Conservation (phyloP, 2,888 invertebrate species). For the Psococerastis gibbosa region DNA sequence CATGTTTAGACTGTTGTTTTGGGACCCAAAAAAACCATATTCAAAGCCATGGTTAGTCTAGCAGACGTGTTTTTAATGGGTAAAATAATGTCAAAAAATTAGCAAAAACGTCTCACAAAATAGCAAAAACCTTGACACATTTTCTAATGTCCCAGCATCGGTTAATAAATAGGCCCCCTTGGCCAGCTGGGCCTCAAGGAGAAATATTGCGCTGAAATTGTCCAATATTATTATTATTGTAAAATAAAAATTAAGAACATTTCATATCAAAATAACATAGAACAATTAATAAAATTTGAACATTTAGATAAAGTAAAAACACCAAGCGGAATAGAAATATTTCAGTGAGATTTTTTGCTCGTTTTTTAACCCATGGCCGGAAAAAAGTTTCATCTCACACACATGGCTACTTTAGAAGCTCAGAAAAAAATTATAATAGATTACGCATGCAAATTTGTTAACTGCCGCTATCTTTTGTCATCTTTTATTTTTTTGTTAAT, state of each 20-base stretch:
- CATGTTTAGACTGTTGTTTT: slow-evolving; percentile 7
- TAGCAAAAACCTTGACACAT: slow-evolving; percentile 1
- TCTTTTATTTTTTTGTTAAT: too few species aligned
- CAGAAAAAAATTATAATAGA: too few species aligned
- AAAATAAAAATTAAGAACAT: slow-evolving; percentile 7
- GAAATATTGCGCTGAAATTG: too few species aligned
- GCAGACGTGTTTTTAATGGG: background rate
- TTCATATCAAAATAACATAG: background rate
- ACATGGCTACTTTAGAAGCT: too few species aligned
- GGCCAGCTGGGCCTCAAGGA: too few species aligned
- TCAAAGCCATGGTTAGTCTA: slow-evolving; percentile 21
- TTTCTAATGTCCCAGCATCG: slow-evolving; percentile 7
- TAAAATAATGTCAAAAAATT: slow-evolving; percentile 10
- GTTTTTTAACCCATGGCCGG: slow-evolving; percentile 9
- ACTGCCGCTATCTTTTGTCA: too few species aligned
- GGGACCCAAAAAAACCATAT: slow-evolving; percentile 20
- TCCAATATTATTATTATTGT: too few species aligned
- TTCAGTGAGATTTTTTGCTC: slow-evolving; percentile 7
- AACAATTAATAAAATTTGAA: background rate
- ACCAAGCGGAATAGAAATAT: slow-evolving; percentile 2
- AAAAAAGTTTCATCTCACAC: slow-evolving; percentile 8
- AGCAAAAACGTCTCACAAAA: slow-evolving; percentile 12
- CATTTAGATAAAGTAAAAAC: slow-evolving; percentile 4
- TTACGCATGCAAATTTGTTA: too few species aligned
- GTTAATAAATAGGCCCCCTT: too few species aligned